phyloP scores from a whole-genome alignment of 2,113 vertebrate genomes.

The Stigmatopora nigra region DNA sequence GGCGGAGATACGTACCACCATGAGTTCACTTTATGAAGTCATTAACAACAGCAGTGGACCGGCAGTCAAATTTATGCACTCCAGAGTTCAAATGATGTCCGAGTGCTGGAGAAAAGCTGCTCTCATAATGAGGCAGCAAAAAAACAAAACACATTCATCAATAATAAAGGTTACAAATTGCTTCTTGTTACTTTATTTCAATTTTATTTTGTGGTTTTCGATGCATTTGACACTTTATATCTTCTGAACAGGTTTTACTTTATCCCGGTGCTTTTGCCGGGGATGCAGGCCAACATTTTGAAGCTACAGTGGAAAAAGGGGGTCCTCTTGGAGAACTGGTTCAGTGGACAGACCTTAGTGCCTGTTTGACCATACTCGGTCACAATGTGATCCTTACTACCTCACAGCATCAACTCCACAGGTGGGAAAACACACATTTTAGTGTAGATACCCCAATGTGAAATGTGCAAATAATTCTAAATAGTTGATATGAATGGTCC shows the following conservation, averaged over 20 bases:
- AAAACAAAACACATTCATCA: constrained; percentile 21
- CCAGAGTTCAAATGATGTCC: constrained; percentile 61
- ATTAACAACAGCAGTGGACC: constrained; percentile 48
- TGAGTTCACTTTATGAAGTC: constrained; percentile 41
- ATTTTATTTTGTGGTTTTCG: neutral
- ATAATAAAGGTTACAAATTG: constrained; percentile 50
- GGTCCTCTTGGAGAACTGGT: constrained; percentile 70
- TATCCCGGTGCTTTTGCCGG: constrained; percentile 62
- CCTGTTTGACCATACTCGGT: constrained; percentile 60
- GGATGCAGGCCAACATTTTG: constrained; percentile 50
- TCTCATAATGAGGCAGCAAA: constrained; percentile 36
- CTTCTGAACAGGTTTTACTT: constrained; percentile 51
- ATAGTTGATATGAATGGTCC: constrained; percentile 15
- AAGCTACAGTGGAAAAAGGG: constrained; percentile 57
- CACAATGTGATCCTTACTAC: constrained; percentile 60
- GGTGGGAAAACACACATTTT: constrained; percentile 26
- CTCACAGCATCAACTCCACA: constrained; percentile 55
- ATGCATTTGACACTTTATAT: neutral
- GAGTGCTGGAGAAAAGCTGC: constrained; percentile 53
- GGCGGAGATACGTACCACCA: constrained; percentile 42
- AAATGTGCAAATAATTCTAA: neutral
- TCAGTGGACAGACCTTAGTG: constrained; percentile 67
- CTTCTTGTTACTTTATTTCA: neutral
- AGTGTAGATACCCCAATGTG: neutral
- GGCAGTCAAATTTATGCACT: constrained; percentile 53